A percentile compares a stretch with the other conserved stretches of the same genome.
Conservation (phyloP, 2,113 vertebrate species). For the Zosterops lateralis region DNA sequence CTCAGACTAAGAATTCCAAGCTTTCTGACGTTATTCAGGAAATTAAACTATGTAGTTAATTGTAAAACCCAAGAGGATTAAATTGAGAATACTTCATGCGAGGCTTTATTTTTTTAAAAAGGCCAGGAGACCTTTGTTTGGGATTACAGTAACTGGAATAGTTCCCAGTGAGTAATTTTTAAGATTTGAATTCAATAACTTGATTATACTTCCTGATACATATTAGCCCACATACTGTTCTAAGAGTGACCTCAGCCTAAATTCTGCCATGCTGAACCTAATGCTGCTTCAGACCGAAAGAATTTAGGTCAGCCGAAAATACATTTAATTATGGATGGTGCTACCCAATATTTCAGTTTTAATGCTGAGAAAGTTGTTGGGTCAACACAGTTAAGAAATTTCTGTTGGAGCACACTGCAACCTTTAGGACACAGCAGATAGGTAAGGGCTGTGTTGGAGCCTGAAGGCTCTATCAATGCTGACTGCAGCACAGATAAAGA, state of each 20-base stretch:
- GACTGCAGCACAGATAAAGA: not conserved
- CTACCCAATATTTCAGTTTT: not conserved
- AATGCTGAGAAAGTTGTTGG: not conserved
- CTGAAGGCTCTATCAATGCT: not conserved
- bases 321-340: not conserved
- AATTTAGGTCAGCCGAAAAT: not conserved
- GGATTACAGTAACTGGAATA: slow-evolving; percentile 6
- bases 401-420: not conserved
- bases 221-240: not conserved
- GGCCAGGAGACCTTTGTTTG: not conserved
- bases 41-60: not conserved
- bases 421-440: not conserved
- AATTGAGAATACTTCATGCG: not conserved
- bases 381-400: not conserved
- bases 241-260: not conserved
- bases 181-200: not conserved
- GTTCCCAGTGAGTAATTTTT: not conserved
- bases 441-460: not conserved
- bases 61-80: slow-evolving; percentile 21
- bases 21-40: not conserved
- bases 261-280: not conserved
- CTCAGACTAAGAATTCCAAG: not conserved
- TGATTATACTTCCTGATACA: not conserved
- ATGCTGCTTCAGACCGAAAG: not conserved
- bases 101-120: not conserved